Conservation (phyloP, 2,888 invertebrate species). For the Tenthredo amoena region DNA sequence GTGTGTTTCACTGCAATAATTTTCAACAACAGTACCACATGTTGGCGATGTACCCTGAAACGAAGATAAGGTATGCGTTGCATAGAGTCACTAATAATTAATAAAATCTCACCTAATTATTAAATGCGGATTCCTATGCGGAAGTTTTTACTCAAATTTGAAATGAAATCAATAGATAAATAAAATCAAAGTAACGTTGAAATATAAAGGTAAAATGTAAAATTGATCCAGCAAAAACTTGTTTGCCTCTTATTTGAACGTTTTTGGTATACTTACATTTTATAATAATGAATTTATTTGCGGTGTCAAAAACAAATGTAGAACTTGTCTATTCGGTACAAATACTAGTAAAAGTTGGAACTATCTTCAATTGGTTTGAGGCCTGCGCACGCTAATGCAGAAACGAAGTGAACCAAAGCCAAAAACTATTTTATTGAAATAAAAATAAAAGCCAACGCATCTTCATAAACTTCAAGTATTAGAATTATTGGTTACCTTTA, state of each 20-base stretch:
- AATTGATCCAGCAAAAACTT: not conserved
- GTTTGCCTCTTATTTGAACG: not conserved
- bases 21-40: not conserved
- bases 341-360: not conserved
- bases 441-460: not conserved
- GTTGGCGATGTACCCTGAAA: conserved; percentile 1
- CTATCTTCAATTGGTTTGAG: not conserved
- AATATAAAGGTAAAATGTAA: not conserved
- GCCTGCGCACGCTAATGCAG: not conserved
- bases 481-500: not conserved
- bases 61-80: conserved; percentile 5
- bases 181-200: not conserved
- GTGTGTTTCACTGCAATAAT: not conserved
- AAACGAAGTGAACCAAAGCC: not conserved
- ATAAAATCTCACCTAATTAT: not conserved
- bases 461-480: conserved; percentile 4
- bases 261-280: not conserved
- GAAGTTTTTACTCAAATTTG: not conserved
- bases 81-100: not conserved
- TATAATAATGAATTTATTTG: not conserved
- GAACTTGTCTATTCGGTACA: no score
- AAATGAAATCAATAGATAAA: not conserved
- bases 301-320: not conserved
- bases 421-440: not conserved
- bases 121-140: not conserved